A percentile compares a stretch with the other conserved stretches of the same genome.
Evolutionary conservation across 2,113 vertebrate species (phyloP).

Genomic region (Ariopsis seemanni): DNA sequence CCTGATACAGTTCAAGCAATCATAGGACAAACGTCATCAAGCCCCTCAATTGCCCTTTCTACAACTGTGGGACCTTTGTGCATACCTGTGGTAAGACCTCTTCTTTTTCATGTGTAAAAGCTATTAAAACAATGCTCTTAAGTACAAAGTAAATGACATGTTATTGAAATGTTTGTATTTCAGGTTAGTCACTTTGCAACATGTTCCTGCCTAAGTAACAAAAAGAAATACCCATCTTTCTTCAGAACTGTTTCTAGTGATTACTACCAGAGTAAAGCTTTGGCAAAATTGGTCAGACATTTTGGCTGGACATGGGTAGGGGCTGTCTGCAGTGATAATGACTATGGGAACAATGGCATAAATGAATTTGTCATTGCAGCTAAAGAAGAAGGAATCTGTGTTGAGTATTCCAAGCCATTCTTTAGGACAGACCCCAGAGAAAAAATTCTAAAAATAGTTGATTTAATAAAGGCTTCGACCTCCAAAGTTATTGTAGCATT

Average conservation of each 20-base stretch:
- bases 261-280: constrained; percentile 59
- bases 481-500: constrained; percentile 63
- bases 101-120: background rate
- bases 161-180: background rate
- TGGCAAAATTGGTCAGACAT: constrained; percentile 58
- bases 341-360: constrained; percentile 62
- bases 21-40: constrained; percentile 61
- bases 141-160: background rate
- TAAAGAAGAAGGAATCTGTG: constrained; percentile 57
- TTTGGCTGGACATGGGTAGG: constrained; percentile 66
- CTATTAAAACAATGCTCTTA: background rate
- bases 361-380: constrained; percentile 59
- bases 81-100: constrained; percentile 1
- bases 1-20: constrained; percentile 56
- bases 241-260: constrained; percentile 64
- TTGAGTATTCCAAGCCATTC: constrained; percentile 58
- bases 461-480: constrained; percentile 54
- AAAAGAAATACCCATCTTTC: constrained; percentile 58
- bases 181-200: constrained; percentile 67
- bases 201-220: constrained; percentile 61
- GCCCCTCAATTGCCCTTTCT: constrained; percentile 58
- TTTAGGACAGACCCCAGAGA: constrained; percentile 54
- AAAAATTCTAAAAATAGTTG: constrained; percentile 53
- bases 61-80: constrained; percentile 56
- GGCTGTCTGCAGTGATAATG: constrained; percentile 59